Conservation (phyloP, 2,113 vertebrate species). For the Rafetus swinhoei region DNA sequence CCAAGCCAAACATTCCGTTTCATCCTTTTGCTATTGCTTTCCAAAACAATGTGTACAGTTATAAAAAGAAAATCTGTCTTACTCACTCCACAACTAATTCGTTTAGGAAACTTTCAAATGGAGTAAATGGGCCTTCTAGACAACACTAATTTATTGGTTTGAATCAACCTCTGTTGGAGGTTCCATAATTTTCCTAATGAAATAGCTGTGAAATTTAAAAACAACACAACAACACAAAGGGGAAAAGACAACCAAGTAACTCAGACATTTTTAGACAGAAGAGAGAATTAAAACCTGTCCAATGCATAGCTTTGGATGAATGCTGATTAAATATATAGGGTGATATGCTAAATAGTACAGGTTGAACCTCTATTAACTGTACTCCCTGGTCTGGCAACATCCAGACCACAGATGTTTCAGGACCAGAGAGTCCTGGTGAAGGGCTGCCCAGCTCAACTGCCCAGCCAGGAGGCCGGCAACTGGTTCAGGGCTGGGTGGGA, state of each 20-base stretch:
- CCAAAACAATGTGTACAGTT: constrained; percentile 5
- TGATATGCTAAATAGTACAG: neutral
- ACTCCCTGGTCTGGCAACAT: too few species aligned
- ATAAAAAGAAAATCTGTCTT: neutral
- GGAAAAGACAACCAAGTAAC: neutral
- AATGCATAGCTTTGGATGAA: neutral
- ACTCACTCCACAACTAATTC: neutral
- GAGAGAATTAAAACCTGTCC: neutral
- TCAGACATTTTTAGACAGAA: neutral
- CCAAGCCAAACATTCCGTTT: constrained; percentile 50
- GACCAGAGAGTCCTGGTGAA: too few species aligned
- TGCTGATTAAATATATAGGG: neutral
- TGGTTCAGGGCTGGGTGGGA: too few species aligned
- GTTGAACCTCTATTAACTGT: too few species aligned
- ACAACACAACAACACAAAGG: neutral
- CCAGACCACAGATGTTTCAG: too few species aligned
- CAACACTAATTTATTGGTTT: neutral
- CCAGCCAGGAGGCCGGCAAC: too few species aligned
- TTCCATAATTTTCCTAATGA: neutral
- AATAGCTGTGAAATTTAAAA: neutral
- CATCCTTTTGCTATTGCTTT: neutral
- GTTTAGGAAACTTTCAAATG: neutral
- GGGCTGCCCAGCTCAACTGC: too few species aligned
- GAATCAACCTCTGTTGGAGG: neutral
- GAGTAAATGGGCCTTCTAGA: constrained; percentile 11